These are phyloP conservation scores for Prunella strophiata DNA, from an alignment of 2,797 vertebrate species.

Conservation along the genomic window DNA sequence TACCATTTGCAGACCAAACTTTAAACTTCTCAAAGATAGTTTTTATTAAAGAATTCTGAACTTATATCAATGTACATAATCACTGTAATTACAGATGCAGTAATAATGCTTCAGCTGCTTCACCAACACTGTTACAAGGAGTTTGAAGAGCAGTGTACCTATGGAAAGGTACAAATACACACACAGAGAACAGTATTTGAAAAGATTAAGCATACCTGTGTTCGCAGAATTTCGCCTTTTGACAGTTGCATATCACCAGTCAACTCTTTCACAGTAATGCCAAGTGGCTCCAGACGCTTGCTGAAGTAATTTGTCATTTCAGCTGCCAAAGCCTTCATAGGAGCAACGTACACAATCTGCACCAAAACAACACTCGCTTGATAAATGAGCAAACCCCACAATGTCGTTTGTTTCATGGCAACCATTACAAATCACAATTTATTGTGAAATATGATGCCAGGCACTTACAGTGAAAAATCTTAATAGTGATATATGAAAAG, in stretches of 20 bases:
- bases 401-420: conserved; percentile 84
- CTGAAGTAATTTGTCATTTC: conserved; percentile 99
- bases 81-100: background rate
- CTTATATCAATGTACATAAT: background rate
- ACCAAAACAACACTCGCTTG: conserved; percentile 81
- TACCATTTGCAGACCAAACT: background rate
- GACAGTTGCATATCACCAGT: conserved; percentile 99
- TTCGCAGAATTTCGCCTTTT: conserved; percentile 95
- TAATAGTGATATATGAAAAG: conserved; percentile 88
- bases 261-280: conserved; percentile 92
- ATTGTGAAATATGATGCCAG: conserved; percentile 85
- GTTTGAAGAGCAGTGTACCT: background rate
- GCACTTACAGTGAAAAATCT: conserved; percentile 77
- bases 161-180: background rate
- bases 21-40: background rate
- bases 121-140: background rate
- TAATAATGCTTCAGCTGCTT: background rate
- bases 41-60: background rate
- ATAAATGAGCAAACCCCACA: conserved; percentile 85
- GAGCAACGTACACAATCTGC: conserved; percentile 97
- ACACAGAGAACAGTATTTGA: background rate
- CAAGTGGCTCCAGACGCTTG: conserved; percentile 92
- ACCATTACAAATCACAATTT: conserved; percentile 85
- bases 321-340: conserved; percentile 98
- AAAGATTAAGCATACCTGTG: conserved; percentile 80